These are phyloP conservation scores for Coregonus ussuriensis DNA, from an alignment of 2,797 vertebrate genomes.

Conservation along the genomic window DNA sequence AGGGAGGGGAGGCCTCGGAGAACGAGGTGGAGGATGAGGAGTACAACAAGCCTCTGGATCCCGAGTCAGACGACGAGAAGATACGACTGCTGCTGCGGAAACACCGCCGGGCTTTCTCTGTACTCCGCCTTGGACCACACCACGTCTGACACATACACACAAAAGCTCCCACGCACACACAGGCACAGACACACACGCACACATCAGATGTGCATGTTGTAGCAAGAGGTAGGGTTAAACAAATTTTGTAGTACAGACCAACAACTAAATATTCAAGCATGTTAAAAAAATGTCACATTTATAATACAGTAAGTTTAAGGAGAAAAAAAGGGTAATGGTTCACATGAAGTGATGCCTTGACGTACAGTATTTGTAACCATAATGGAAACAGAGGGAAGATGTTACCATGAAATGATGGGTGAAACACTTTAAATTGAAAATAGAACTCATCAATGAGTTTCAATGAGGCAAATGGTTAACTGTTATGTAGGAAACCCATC, in stretches of 20 bases:
- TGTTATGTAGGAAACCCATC: not conserved
- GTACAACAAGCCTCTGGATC: constrained; percentile 97
- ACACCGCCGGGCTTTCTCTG: constrained; percentile 91
- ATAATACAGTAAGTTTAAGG: not conserved
- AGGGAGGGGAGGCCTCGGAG: constrained; percentile 73
- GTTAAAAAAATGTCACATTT: constrained; percentile 29
- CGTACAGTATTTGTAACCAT: not conserved
- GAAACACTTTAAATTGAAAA: not conserved
- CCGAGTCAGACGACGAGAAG: constrained; percentile 97
- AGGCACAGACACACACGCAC: not conserved
- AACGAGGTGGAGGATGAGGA: constrained; percentile 96
- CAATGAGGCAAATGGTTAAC: not conserved
- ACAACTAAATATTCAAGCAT: constrained; percentile 41
- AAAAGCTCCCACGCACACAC: no score
- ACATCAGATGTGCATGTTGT: constrained; percentile 54
- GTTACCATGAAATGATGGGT: not conserved
- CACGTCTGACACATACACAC: constrained; percentile 70
- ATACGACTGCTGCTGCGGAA: constrained; percentile 95
- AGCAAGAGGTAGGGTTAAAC: constrained; percentile 4
- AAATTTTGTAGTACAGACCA: constrained; percentile 23
- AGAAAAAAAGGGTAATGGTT: not conserved
- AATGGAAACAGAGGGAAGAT: not conserved
- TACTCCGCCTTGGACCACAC: constrained; percentile 88
- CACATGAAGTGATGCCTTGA: not conserved
- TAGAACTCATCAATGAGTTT: not conserved